phyloP scores from a whole-genome alignment of 2,113 vertebrate genomes.

The Notarius lentiginosus region DNA sequence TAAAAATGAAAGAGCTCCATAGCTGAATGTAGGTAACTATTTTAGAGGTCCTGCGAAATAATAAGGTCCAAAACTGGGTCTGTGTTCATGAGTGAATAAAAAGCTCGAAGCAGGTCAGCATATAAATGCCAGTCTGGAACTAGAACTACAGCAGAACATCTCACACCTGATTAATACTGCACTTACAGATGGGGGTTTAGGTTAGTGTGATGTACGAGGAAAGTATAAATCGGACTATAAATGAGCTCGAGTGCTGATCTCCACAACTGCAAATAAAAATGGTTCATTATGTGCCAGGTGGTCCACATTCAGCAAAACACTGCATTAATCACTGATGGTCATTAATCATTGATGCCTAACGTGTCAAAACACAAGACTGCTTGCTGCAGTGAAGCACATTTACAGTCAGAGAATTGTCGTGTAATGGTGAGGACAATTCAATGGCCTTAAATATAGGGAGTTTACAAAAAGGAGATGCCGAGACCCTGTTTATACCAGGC shows the following conservation, averaged over 20 bases:
- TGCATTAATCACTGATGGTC: constrained; percentile 56
- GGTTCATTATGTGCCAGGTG: constrained; percentile 32
- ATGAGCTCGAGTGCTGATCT: not conserved
- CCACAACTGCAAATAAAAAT: constrained; percentile 46
- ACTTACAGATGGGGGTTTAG: constrained; percentile 4
- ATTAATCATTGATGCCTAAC: constrained; percentile 48
- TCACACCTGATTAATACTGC: not conserved
- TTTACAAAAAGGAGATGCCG: not conserved
- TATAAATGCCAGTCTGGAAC: constrained; percentile 19
- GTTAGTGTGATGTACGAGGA: constrained; percentile 10
- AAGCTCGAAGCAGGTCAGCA: constrained; percentile 14
- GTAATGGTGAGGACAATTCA: constrained; percentile 38
- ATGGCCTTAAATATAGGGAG: not conserved
- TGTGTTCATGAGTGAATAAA: constrained; percentile 18
- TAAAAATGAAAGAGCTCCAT: constrained; percentile 37
- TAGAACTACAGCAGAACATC: not conserved
- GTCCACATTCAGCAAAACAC: constrained; percentile 36
- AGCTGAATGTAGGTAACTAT: constrained; percentile 40
- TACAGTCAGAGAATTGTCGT: constrained; percentile 18
- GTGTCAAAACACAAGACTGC: constrained; percentile 47
- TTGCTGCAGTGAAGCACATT: constrained; percentile 50
- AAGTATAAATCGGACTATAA: not conserved
- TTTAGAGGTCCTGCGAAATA: constrained; percentile 11
- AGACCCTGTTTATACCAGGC: not conserved
- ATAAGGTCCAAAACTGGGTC: constrained; percentile 23